phyloP scores from a whole-genome alignment of 2,888 invertebrate genomes.

The Acleris literana region DNA sequence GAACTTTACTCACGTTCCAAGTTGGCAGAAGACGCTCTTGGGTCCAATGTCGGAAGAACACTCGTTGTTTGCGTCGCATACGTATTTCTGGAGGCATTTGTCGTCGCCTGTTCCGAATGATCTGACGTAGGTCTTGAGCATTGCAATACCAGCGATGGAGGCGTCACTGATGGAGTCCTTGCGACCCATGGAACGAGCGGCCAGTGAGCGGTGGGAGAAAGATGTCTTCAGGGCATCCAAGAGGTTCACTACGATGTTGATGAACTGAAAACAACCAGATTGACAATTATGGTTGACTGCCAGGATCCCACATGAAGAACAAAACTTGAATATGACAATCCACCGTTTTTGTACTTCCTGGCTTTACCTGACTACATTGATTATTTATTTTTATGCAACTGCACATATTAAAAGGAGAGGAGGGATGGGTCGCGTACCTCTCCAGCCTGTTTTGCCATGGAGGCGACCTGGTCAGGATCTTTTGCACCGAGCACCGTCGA shows the following conservation, averaged over 20 bases:
- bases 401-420: slow-evolving; percentile 62
- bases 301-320: background rate
- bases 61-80: slow-evolving; percentile 95
- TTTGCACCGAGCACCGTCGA: slow-evolving; percentile 95
- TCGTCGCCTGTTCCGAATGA: slow-evolving; percentile 91
- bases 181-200: slow-evolving; percentile 92
- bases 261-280: slow-evolving; percentile 85
- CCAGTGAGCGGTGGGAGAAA: slow-evolving; percentile 94
- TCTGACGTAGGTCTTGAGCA: slow-evolving; percentile 94
- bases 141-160: slow-evolving; percentile 92
- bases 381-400: slow-evolving; percentile 26
- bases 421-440: slow-evolving; percentile 90
- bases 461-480: slow-evolving; percentile 95
- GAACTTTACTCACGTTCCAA: slow-evolving; percentile 91
- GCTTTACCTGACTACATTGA: slow-evolving; percentile 25
- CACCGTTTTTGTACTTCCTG: slow-evolving; percentile 15
- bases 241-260: slow-evolving; percentile 95
- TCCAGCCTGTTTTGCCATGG: slow-evolving; percentile 97
- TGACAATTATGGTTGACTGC: too few relatives aligned
- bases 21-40: slow-evolving; percentile 94
- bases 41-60: slow-evolving; percentile 91
- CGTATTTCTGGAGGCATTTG: slow-evolving; percentile 92
- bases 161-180: slow-evolving; percentile 96
- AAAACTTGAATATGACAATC: slow-evolving; percentile 8
- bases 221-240: slow-evolving; percentile 96